Base-by-base conservation (phyloP, 2,797 vertebrate species). In the Myripristis jacobus region DNA sequence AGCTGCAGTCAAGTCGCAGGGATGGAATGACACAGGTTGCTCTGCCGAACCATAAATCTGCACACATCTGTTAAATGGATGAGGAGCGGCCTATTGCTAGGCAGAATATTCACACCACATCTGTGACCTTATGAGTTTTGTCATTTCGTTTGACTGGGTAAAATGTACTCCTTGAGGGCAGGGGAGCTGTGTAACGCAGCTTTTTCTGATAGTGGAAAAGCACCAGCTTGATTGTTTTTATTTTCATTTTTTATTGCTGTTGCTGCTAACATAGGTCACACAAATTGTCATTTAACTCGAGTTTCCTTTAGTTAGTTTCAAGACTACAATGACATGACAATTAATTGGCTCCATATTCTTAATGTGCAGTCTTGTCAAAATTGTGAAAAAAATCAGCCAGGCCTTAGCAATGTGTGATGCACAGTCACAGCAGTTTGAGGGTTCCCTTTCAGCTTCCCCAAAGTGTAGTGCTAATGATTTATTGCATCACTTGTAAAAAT, bases 1-100 rank as follows among this genome's bases (percentile, higher is more conserved):
- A 3, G 63, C 81, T 77, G 75, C 60, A 19, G 27, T 58, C 56
- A 38, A 67, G 73, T 75, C 69, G 3, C 80, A 4, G 22, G 75
- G 75, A 76, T 86, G 83, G 78, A 66, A 61, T 83, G 83, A 80
- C 66, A 79, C 81, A 21, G 65, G 71, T 78, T 73, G 66, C 25
- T 48, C 65, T 36, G 38, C 65, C 24, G 15, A 74, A 65, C 67
- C 27, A 66, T 87, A 89, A 87, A 87, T 86, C 77, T 80, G 52
- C 75, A 25, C 66, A 80, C 85, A 80, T 81, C 77, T 82, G 70
- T 62, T 70, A 38, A 77, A 80, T 62, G 38, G 50, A 71, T 73
- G 66, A 74, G 52, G 63, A 58, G 8, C 13, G 47, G 46, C 0
- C n/a, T 18, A 81, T 62, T 67, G 85, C 83, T 69, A 36, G 73